A percentile compares a stretch with the other conserved stretches of the same genome.
Conservation (phyloP, 2,113 vertebrate species). For the Ameiurus melas region DNA sequence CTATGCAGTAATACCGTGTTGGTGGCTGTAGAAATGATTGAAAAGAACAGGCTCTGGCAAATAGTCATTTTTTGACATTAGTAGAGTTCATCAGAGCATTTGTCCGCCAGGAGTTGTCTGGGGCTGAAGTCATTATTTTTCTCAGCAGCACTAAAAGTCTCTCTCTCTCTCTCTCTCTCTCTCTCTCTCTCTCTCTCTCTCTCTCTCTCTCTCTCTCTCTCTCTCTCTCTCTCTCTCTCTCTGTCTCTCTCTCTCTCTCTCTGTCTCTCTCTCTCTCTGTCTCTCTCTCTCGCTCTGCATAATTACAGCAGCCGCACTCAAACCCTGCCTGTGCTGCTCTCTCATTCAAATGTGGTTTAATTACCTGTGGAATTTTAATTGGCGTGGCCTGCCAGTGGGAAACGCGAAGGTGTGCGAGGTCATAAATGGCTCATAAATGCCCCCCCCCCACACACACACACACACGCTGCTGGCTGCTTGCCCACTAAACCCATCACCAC, state of each 20-base stretch:
- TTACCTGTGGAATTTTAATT: slow-evolving; percentile 78
- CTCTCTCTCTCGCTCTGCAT: slow-evolving; percentile 51
- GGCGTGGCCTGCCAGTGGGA: slow-evolving; percentile 64
- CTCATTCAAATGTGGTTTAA: slow-evolving; percentile 74
- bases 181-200: slow-evolving; percentile 38
- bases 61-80: slow-evolving; percentile 46
- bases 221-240: slow-evolving; percentile 37
- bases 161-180: slow-evolving; percentile 40
- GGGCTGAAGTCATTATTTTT: slow-evolving; percentile 59
- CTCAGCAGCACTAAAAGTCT: slow-evolving; percentile 46
- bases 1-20: slow-evolving; percentile 8
- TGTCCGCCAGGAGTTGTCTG: slow-evolving; percentile 55
- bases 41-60: slow-evolving; percentile 21
- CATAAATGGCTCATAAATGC: slow-evolving; percentile 48
- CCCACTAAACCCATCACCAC: slow-evolving; percentile 37
- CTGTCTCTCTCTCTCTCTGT: slow-evolving; percentile 39
- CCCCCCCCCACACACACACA: slow-evolving; percentile 26
- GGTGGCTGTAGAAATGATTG: slow-evolving; percentile 30
- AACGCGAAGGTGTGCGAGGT: slow-evolving; percentile 71
- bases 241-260: slow-evolving; percentile 39
- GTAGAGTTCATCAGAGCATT: slow-evolving; percentile 53
- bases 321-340: slow-evolving; percentile 66
- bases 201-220: slow-evolving; percentile 42
- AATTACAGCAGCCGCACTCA: slow-evolving; percentile 72
- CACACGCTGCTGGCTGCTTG: slow-evolving; percentile 48